Base-by-base conservation (phyloP, 2,797 vertebrate species). In the Delichon dasypus region DNA sequence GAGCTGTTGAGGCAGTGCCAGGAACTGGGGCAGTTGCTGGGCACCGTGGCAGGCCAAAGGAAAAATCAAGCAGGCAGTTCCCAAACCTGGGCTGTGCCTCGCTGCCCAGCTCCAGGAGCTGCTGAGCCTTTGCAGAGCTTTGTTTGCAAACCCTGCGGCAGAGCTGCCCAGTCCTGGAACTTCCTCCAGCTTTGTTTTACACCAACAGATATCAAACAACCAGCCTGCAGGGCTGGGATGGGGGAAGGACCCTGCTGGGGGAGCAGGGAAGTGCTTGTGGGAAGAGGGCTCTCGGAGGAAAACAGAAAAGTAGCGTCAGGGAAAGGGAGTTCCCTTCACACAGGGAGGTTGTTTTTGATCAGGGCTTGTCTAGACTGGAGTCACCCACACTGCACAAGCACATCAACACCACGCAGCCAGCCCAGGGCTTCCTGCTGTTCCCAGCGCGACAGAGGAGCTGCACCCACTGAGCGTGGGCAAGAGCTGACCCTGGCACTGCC, bases 321-420 rank as follows among this genome's bases (percentile, higher is more conserved):
- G 60, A 4, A 18, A 93, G 90, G 90, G 86, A 96, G 90, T 82
- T 93, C 55, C 81, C 81, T 73, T 20, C 3, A 3, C 68, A 30
- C n/a, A 32, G 89, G 77, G 68, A 89, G 87, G 84, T 88, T 65
- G 42, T 58, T 91, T 90, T 88, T 82, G 71, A 83, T 76, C 91
- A 85, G 87, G 93, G 78, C 94, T 96, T 96, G 94, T 80, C 85
- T 85, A 93, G 87, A 80, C 93, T 85, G 93, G 91, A 95, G 89
- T 16, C 82, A 82, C 81, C 38, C 75, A 54, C 64, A 12, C 81
- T 36, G 81, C 6, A 9, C 38, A 53, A 80, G 81, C 60, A 68
- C 80, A 73, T 30, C 4, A 3, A 32, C 83, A 75, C 57, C 55
- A 53, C 5, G 0, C 45, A 84, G 73, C 26, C 60, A 60, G 30